These are phyloP conservation scores for Sesia bembeciformis DNA, from an alignment of 2,888 invertebrate genomes.

Conservation along the genomic window DNA sequence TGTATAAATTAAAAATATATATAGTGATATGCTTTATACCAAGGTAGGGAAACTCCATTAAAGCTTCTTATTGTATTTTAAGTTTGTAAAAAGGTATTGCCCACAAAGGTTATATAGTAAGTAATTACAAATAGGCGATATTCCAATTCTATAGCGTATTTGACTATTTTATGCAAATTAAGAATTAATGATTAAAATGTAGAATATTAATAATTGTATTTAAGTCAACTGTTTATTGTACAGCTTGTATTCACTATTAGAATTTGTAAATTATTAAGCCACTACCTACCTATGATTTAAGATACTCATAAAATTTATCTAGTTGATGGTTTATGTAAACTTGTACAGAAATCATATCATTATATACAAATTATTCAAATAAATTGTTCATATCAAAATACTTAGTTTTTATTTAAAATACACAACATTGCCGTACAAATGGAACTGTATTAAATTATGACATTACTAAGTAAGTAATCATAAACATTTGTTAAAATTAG, in stretches of 20 bases:
- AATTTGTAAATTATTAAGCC: slow-evolving; percentile 65
- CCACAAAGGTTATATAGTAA: slow-evolving; percentile 30
- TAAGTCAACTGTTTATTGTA: slow-evolving; percentile 61
- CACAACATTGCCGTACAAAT: not conserved
- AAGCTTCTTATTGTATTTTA: slow-evolving; percentile 23
- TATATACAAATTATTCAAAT: slow-evolving; percentile 70
- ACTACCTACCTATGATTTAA: slow-evolving; percentile 57
- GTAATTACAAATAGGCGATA: slow-evolving; percentile 31
- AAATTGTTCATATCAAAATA: slow-evolving; percentile 66
- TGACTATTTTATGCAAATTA: slow-evolving; percentile 60
- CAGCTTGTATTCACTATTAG: slow-evolving; percentile 57
- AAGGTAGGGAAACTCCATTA: slow-evolving; percentile 39
- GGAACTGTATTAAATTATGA: no score
- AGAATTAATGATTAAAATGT: slow-evolving; percentile 25
- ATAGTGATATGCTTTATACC: slow-evolving; percentile 60
- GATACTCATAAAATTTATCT: slow-evolving; percentile 69
- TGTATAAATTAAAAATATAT: slow-evolving; percentile 52
- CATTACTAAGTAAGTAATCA: no score
- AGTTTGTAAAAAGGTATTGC: slow-evolving; percentile 33
- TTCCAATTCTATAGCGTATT: slow-evolving; percentile 58
- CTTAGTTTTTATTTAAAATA: slow-evolving; percentile 21
- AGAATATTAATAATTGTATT: slow-evolving; percentile 12
- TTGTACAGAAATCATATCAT: slow-evolving; percentile 74
- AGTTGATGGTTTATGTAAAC: slow-evolving; percentile 67
- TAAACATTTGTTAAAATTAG: no score